These are phyloP conservation scores for Samia ricini DNA, from an alignment of 1,140 invertebrate species.

Conservation along the genomic window DNA sequence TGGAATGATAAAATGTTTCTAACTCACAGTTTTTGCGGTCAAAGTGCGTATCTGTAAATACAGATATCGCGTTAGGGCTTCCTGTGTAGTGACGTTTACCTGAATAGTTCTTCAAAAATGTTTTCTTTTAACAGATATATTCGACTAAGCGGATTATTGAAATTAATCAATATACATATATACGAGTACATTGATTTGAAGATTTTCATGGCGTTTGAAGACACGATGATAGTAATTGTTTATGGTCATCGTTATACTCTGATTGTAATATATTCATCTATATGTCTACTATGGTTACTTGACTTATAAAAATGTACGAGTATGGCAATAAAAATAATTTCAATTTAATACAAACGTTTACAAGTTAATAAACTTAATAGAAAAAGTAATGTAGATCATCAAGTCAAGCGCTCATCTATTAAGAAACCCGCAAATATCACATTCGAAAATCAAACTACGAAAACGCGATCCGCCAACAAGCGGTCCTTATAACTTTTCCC, in stretches of 20 bases:
- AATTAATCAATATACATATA: too few species aligned
- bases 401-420: background rate
- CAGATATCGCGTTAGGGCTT: background rate
- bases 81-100: too few species aligned
- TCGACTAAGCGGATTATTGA: too few species aligned
- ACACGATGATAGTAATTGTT: too few species aligned
- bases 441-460: constrained; percentile 65
- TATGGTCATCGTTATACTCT: too few species aligned
- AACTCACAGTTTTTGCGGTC: background rate
- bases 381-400: background rate
- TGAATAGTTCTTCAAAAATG: too few species aligned
- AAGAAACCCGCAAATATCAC: constrained; percentile 40
- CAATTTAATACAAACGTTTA: too few species aligned
- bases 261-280: too few species aligned
- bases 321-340: background rate
- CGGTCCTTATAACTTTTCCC: constrained; percentile 77
- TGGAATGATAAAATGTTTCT: background rate
- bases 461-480: constrained; percentile 68
- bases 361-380: background rate
- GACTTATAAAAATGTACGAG: background rate
- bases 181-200: too few species aligned
- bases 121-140: too few species aligned
- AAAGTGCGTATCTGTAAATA: background rate
- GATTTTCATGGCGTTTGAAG: too few species aligned
- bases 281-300: too few species aligned